These are phyloP conservation scores for Pseudochirops cupreus DNA, from an alignment of 2,797 vertebrate species.

Conservation along the genomic window DNA sequence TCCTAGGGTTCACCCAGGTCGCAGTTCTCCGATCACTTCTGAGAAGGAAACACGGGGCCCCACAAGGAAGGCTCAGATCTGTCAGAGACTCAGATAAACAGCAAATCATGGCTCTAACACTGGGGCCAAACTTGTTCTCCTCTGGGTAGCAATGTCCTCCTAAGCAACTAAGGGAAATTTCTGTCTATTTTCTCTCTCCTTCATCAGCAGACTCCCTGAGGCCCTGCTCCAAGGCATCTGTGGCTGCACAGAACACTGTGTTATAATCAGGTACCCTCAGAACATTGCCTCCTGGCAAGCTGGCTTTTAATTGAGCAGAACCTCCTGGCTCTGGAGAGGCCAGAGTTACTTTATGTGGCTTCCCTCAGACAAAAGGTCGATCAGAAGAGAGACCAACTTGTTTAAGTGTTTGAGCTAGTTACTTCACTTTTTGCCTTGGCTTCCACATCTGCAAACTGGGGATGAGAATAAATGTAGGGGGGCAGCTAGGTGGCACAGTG, in stretches of 20 bases:
- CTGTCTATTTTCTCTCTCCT: neutral
- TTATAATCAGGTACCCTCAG: neutral
- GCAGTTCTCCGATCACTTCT: neutral
- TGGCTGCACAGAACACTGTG: neutral
- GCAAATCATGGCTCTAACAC: neutral
- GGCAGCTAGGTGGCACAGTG: too few species aligned
- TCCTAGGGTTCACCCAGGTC: neutral
- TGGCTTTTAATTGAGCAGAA: conserved; percentile 5
- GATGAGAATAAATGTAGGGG: neutral
- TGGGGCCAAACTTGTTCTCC: neutral
- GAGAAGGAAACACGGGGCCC: neutral
- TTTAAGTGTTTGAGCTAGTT: neutral
- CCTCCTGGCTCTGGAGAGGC: neutral
- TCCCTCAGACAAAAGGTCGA: neutral
- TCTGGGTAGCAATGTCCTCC: neutral
- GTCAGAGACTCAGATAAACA: neutral
- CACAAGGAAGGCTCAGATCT: neutral
- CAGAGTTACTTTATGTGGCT: neutral
- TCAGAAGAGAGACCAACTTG: neutral
- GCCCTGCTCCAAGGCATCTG: neutral
- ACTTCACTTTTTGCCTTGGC: neutral
- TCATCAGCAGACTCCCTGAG: neutral
- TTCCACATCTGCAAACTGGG: neutral
- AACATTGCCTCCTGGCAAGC: conserved; percentile 5
- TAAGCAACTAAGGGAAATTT: neutral